A percentile compares a stretch with the other conserved stretches of the same genome.
phyloP scores from a whole-genome alignment of 2,797 vertebrate genomes.

The Lithobates sylvaticus region DNA sequence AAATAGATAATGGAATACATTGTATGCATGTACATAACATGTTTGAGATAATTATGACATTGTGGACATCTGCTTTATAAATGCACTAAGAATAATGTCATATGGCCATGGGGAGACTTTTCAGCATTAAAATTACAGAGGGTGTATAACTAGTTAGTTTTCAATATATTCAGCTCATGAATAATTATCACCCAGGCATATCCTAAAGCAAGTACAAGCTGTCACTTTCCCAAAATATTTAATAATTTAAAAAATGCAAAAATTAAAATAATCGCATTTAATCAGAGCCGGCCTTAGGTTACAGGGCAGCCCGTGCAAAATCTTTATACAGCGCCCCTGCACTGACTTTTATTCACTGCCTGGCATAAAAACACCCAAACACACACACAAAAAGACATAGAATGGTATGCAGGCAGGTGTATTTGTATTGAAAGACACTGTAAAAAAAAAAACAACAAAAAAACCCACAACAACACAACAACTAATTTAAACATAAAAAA shows the following conservation, averaged over 20 bases:
- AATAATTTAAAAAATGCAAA: constrained; percentile 86
- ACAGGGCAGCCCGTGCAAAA: too few species aligned
- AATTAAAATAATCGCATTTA: constrained; percentile 80
- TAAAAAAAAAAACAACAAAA: too few species aligned
- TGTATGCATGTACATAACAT: constrained; percentile 65
- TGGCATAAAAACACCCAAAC: too few species aligned
- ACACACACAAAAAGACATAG: too few species aligned
- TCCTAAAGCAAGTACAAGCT: constrained; percentile 88
- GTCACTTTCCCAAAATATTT: constrained; percentile 85
- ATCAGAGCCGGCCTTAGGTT: neutral
- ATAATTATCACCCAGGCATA: constrained; percentile 86
- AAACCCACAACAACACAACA: too few species aligned
- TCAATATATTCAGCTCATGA: constrained; percentile 86
- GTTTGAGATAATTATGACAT: constrained; percentile 71
- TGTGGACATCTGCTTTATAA: constrained; percentile 79
- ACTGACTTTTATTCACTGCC: too few species aligned
- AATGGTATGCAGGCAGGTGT: too few species aligned
- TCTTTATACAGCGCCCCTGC: too few species aligned
- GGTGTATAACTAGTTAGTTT: constrained; percentile 87
- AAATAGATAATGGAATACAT: neutral
- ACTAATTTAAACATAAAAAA: too few species aligned
- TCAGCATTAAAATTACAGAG: constrained; percentile 78
- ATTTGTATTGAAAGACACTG: too few species aligned
- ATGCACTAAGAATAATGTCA: constrained; percentile 77
- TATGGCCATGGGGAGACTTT: constrained; percentile 82